Conservation (phyloP, 2,797 vertebrate species). For the Rachycentron canadum region DNA sequence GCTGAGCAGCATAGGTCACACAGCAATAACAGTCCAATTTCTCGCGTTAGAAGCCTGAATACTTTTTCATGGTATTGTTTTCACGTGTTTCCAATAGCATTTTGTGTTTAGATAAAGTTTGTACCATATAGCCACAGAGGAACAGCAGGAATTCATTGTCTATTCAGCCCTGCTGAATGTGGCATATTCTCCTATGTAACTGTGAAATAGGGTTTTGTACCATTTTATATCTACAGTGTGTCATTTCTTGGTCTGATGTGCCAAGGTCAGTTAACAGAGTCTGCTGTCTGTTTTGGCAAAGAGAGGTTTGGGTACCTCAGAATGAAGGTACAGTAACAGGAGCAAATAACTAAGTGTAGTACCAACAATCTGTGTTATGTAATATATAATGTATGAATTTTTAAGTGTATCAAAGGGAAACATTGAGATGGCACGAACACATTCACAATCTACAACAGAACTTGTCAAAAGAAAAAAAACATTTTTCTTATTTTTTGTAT, state of each 20-base stretch:
- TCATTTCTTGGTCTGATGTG: conserved; percentile 3
- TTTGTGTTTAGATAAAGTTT: conserved; percentile 23
- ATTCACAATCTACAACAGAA: not conserved
- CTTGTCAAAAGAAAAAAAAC: not conserved
- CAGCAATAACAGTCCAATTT: conserved; percentile 72
- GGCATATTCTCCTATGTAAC: not conserved
- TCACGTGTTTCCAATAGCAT: conserved; percentile 16
- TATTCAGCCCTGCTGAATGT: not conserved
- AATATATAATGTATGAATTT: not conserved
- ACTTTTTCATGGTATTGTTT: conserved; percentile 38
- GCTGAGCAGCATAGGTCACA: conserved; percentile 79
- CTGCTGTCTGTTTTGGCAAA: not conserved
- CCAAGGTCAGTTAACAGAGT: not conserved
- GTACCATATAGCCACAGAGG: not conserved
- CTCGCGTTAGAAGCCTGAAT: conserved; percentile 50
- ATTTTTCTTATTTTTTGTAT: conserved; percentile 3
- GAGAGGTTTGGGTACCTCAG: not conserved
- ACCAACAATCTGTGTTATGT: not conserved
- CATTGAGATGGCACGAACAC: not conserved
- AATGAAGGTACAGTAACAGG: not conserved
- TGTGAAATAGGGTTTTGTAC: conserved; percentile 3
- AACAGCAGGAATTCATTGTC: not conserved
- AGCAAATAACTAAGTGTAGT: not conserved
- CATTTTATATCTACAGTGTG: not conserved
- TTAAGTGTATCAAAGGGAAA: not conserved